These are phyloP conservation scores for Acanthosepion esculentum DNA, from an alignment of 2,888 invertebrate genomes.

Conservation along the genomic window DNA sequence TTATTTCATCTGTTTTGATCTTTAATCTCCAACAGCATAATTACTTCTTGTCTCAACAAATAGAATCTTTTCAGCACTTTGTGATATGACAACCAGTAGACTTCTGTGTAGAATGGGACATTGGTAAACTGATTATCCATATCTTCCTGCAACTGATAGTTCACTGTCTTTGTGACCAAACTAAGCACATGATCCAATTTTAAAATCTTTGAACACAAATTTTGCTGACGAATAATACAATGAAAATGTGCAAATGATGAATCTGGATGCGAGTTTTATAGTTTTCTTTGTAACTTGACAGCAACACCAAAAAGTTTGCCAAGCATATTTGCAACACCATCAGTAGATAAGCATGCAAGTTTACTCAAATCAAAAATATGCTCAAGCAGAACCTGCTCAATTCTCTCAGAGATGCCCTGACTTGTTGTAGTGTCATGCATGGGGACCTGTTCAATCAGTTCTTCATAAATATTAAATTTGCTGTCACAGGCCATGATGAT, in stretches of 20 bases:
- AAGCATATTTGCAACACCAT: neutral
- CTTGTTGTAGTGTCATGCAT: neutral
- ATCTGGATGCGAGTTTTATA: neutral
- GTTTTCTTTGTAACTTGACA: neutral
- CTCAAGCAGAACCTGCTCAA: neutral
- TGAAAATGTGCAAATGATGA: too few relatives aligned
- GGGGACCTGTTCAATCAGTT: neutral
- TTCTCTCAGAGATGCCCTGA: neutral
- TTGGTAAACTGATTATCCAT: neutral
- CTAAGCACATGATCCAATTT: conserved; percentile 45
- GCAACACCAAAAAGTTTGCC: neutral
- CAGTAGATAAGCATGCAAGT: neutral
- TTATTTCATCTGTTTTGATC: conserved; percentile 39
- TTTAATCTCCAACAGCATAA: neutral
- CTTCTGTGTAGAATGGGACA: too few relatives aligned
- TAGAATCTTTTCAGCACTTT: too few relatives aligned
- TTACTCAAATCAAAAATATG: neutral
- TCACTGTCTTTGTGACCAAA: conserved; percentile 35
- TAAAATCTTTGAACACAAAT: neutral
- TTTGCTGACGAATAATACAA: too few relatives aligned
- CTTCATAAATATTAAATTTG: too few relatives aligned
- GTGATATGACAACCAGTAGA: too few relatives aligned
- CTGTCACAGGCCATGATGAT: too few relatives aligned
- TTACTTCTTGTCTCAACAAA: too few relatives aligned
- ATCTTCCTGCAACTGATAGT: neutral